phyloP scores from a whole-genome alignment of 2,797 vertebrate species.

The Natrix natrix region DNA sequence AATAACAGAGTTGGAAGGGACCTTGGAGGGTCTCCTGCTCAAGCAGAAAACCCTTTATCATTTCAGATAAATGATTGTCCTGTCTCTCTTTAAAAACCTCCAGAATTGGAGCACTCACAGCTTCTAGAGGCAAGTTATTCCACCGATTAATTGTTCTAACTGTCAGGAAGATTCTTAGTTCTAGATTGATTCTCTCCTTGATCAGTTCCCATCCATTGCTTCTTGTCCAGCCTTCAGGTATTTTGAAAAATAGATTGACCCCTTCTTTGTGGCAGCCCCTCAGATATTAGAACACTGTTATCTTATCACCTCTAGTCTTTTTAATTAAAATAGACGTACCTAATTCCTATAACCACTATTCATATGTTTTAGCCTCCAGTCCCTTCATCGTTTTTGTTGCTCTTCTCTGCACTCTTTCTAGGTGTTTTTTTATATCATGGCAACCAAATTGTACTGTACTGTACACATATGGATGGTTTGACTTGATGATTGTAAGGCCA shows the following conservation, averaged over 20 bases:
- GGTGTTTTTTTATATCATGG: not conserved
- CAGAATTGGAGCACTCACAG: too few species aligned
- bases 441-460: not conserved
- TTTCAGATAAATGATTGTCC: too few species aligned
- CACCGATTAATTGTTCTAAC: too few species aligned
- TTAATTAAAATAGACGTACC: not conserved
- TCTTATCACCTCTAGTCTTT: not conserved
- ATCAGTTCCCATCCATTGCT: not conserved
- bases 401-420: not conserved
- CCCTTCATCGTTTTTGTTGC: not conserved
- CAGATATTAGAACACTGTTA: not conserved
- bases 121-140: too few species aligned
- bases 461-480: not conserved
- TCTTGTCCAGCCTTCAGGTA: not conserved
- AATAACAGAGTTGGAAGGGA: too few species aligned
- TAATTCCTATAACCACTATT: not conserved
- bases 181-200: too few species aligned
- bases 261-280: not conserved
- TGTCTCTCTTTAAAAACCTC: too few species aligned
- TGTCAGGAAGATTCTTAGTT: too few species aligned
- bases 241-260: not conserved
- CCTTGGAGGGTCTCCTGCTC: too few species aligned
- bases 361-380: not conserved
- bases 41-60: too few species aligned
- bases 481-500: not conserved